phyloP scores from a whole-genome alignment of 2,888 invertebrate genomes.

The Allacma fusca region DNA sequence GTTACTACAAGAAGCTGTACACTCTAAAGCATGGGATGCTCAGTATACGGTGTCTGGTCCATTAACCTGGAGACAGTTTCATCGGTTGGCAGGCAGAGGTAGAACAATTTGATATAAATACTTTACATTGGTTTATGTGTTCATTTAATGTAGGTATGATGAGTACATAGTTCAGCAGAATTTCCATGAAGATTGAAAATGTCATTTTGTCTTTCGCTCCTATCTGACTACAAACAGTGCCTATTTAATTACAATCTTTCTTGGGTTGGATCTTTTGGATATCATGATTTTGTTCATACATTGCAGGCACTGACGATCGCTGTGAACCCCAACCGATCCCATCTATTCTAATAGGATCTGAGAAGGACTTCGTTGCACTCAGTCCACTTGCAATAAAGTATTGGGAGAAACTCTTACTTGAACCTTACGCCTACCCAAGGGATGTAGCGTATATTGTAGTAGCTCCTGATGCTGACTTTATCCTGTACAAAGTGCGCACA shows the following conservation, averaged over 20 bases:
- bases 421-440: constrained; percentile 93
- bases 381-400: constrained; percentile 93
- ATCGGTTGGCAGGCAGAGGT: constrained; percentile 89
- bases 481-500: constrained; percentile 76
- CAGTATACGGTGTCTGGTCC: constrained; percentile 92
- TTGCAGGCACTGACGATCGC: constrained; percentile 82
- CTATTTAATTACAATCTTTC: too few species aligned
- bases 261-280: too few species aligned
- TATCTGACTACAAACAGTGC: too few species aligned
- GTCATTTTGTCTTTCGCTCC: constrained; percentile 15
- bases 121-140: constrained; percentile 25
- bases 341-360: constrained; percentile 90
- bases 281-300: neutral
- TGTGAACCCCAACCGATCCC: constrained; percentile 98
- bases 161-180: constrained; percentile 33
- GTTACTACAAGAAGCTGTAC: constrained; percentile 92
- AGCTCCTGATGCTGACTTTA: constrained; percentile 88
- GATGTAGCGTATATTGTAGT: constrained; percentile 95
- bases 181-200: neutral
- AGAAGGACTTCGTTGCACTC: constrained; percentile 92
- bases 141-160: neutral
- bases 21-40: constrained; percentile 95
- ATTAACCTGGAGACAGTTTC: constrained; percentile 97
- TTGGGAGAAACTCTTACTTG: constrained; percentile 97
- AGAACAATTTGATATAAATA: constrained; percentile 40